Evolutionary conservation across 1,140 invertebrate genomes (phyloP), one percentile per base, ranked within the genome.

Genomic region (Bombus picipes): DNA sequence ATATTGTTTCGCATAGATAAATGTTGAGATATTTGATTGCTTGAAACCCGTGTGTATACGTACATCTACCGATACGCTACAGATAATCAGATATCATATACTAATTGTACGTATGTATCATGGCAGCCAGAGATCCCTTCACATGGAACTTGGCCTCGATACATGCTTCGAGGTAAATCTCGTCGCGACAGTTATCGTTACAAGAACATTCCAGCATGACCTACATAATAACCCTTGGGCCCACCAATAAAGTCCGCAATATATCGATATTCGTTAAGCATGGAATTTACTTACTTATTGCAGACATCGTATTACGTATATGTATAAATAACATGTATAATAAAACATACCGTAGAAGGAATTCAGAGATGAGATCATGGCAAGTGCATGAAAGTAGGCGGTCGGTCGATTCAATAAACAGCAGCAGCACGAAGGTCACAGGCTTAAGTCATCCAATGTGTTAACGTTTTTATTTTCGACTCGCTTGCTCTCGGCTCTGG

Each of bases 321-420:
- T 22, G 18, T 22, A 22, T n/a, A n/a, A n/a, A n/a, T n/a, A n/a
- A n/a, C n/a, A n/a, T 6, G 47, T 81, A 70, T 76, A 77, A 81
- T 86, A 88, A 89, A 87, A 74, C 53, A 66, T 57, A 37, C 66
- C 73, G 72, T 72, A 75, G 41, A 91, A 85, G 87, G 89, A 92
- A 94, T 93, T 90, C 88, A 88, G 87, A 85, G 92, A 93, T 94
- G 94, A 94, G 90, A 93, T 94, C 94, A 94, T 88, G 83, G 70
- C 89, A 75, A 92, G 87, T 89, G 88, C 88, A 90, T 83, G 83
- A 86, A 87, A 86, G 89, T 90, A 73, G 88, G 88, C 89, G 88
- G 80, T 28, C 72, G 18, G 62, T 3, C 78, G 80, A 81, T 82
- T 87, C 74, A 85, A 90, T 83, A 72, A 81, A 76, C 83, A 62